These are phyloP conservation scores for Belgica antarctica DNA, from an alignment of 2,888 invertebrate species.

Conservation along the genomic window DNA sequence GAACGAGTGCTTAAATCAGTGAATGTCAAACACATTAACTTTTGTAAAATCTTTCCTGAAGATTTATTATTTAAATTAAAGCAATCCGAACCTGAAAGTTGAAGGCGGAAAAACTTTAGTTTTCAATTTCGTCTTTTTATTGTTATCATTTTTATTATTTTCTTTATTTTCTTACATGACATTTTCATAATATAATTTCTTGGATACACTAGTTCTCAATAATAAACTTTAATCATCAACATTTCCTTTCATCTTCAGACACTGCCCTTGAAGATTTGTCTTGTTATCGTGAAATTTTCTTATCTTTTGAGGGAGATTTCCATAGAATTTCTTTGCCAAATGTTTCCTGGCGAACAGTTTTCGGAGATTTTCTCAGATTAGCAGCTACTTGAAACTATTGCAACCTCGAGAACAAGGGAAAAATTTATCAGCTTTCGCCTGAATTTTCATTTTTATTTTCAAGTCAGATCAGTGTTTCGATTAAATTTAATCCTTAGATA, in stretches of 20 bases:
- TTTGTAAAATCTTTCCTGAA: too few relatives aligned
- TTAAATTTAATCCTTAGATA: too few relatives aligned
- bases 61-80: too few relatives aligned
- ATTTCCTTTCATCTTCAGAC: neutral
- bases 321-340: neutral
- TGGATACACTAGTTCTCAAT: constrained; percentile 14
- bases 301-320: neutral
- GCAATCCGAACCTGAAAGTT: too few relatives aligned
- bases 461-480: neutral
- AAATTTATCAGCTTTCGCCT: neutral
- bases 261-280: too few relatives aligned
- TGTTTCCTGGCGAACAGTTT: neutral
- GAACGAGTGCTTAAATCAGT: too few relatives aligned
- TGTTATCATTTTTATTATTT: constrained; percentile 26
- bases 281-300: too few relatives aligned
- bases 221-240: neutral
- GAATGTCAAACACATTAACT: too few relatives aligned
- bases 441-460: too few relatives aligned
- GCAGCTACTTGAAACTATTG: too few relatives aligned
- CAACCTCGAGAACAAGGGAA: neutral
- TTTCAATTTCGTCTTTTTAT: constrained; percentile 31
- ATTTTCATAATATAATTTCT: constrained; percentile 23
- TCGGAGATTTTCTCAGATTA: too few relatives aligned
- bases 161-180: constrained; percentile 21
- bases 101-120: too few relatives aligned